These are phyloP conservation scores for Chrysopilus asiliformis DNA, from an alignment of 2,888 invertebrate species.

Conservation along the genomic window DNA sequence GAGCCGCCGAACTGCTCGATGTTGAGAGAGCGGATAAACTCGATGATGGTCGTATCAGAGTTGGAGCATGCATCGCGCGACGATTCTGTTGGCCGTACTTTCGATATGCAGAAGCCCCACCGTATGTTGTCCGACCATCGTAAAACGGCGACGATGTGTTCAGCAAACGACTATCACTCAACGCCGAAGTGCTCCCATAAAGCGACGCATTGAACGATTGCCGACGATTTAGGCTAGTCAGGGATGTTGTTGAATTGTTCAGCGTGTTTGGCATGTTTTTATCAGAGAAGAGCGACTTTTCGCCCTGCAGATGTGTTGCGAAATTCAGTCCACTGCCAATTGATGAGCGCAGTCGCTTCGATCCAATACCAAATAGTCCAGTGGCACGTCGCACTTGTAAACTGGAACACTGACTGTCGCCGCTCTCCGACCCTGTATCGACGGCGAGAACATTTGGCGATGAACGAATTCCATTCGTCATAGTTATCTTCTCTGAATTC, in stretches of 20 bases:
- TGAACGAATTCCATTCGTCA: constrained; percentile 10
- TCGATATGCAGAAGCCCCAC: constrained; percentile 53
- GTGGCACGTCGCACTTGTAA: constrained; percentile 15
- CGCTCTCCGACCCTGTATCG: constrained; percentile 24
- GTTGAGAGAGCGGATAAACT: constrained; percentile 25
- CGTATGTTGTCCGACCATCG: constrained; percentile 58
- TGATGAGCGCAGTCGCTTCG: constrained; percentile 16
- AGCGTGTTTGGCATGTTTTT: constrained; percentile 20
- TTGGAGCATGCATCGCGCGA: constrained; percentile 22
- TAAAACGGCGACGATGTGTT: constrained; percentile 55
- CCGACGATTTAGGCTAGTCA: constrained; percentile 29
- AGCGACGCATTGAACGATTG: constrained; percentile 32
- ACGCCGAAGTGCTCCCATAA: constrained; percentile 34
- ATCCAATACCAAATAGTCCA: constrained; percentile 12
- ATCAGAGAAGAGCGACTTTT: constrained; percentile 31
- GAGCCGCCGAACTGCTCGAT: constrained; percentile 21
- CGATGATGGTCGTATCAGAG: constrained; percentile 26
- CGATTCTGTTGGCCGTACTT: constrained; percentile 27
- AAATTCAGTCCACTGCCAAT: constrained; percentile 26
- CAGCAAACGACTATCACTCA: constrained; percentile 32
- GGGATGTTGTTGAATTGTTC: constrained; percentile 32
- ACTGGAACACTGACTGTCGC: constrained; percentile 19
- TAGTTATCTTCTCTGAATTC: not conserved
- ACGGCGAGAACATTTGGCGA: constrained; percentile 5
- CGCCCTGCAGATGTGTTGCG: constrained; percentile 30